Base-by-base conservation (phyloP, 2,888 invertebrate species). In the Chrysina gloriosa region DNA sequence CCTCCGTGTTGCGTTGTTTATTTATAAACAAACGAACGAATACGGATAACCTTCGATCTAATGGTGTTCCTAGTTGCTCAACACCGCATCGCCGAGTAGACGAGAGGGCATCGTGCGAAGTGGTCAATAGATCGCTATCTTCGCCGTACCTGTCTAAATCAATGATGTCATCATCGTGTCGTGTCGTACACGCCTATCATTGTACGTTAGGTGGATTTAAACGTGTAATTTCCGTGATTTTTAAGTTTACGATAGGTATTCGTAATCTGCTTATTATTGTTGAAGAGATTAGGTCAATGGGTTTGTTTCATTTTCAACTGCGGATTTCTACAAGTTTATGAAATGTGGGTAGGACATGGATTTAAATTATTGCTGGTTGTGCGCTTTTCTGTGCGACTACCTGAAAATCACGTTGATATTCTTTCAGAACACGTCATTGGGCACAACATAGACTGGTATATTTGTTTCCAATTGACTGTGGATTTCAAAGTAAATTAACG, bases 11-110 rank as follows among this genome's bases (percentile, higher is more conserved):
- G 27, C 29, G 27, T 50, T 50, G 50, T 50, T 50, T 50, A 50
- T 50, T 50, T 50, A 50, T 50, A 50, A 50, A 50, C 50, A 50
- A 45, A 45, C 45, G 21, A 58, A 58, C 58, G 39, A 39, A 58
- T 42, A 23, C 39, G 23, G 31, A 14, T 39, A 58, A 58, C 58
- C 58, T 58, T 58, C 39, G 58, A 58, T 58, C 34, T 56, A 25
- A 39, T 39, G 16, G 58, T 14, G 39, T 39, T 58, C 39, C 14
- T 39, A 21, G 25, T 58, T 58, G 39, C 58, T 42, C 39, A 58
- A 39, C 56, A 39, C 58, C 27, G 14, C 14, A 14, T 16, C 25
- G 16, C 27, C 6, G 19, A 50, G 29, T 29, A 50, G 14, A 45
- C 45, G 11, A 7, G 16, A 45, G 45, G 16, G 45, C 7, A 16